Evolutionary conservation across 2,113 vertebrate genomes (phyloP), one percentile per base, ranked within the genome.

Genomic region (Erythrolamprus reginae): DNA sequence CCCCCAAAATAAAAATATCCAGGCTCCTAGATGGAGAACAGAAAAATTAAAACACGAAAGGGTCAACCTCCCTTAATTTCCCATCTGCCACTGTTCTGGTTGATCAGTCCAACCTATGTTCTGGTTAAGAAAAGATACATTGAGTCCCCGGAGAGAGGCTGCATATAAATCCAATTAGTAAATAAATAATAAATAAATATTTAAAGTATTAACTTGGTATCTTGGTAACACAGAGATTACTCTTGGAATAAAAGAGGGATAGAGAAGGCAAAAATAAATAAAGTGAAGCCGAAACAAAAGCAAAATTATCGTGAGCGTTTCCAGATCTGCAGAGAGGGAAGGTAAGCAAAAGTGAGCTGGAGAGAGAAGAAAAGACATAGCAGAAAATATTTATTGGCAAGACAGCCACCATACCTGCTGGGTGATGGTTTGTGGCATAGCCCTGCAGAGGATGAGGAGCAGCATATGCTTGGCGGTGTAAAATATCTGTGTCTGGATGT

Each of bases 381-480:
- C 45, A 23, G 28, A 33, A 87, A 21, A 77, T 17, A 77, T 42
- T 38, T 77, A 38, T 77, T 47, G 55, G 23, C 42, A 70, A 9
- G 38, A 87, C 17, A 42, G 33, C 4, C 45, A 88, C 86, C 94
- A 94, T 98, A 98, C 98, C 98, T 97, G 98, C 98, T n/a, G 98
- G 98, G 96, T 99, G 98, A 97, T 99, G 98, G 97, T 99, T 99
- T 97, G 98, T 98, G 95, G 98, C 98, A 97, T 99, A 99, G 96
- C 98, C 98, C 97, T 99, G 98, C 95, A 99, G 97, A 94, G 98
- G 98, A 97, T 99, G 98, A 93, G 98, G 98, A 94, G 98, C 98
- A 93, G 97, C 98, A 91, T 99, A 99, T 89, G 98, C 98, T 96
- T 99, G 98, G 92, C 98, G 96, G 95, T 99, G 98, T 93, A 99